Base-by-base conservation (phyloP, 2,888 invertebrate genomes). In the Caenorhabditis virilis region DNA sequence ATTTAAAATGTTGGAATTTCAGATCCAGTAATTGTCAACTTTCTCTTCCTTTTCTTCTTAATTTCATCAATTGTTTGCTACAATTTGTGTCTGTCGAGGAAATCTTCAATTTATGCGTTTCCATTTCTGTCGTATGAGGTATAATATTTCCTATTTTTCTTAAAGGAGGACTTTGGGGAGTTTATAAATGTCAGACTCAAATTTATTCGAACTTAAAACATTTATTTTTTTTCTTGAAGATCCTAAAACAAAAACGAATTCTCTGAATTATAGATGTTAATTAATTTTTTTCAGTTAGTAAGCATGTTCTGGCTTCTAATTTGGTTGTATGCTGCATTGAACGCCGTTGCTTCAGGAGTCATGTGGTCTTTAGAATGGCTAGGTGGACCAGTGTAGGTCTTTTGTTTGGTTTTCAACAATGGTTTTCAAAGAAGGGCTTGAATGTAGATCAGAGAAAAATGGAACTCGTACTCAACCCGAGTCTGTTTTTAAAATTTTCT, bases 291-390 rank as follows among this genome's bases (percentile, higher is more conserved):
- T 7, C 16, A 73, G 73, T 36, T 69, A 23, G 71, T 67, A 9
- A 62, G 59, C 23, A 69, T 72, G 16, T 67, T 69, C 47, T 74
- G 74, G 74, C 39, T 60, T 4, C 49, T 67, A 27, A 69, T 74
- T 20, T 74, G 74, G 74, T 30, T 74, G 13, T 74, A 72, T 41
- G 71, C 74, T 0, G 57, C 69, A 18, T 42, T 69, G 25, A 69
- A 67, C 20, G 57, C 69, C 11, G 62, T 70, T 2, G 62, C 69
- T 1, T 59, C 60, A 15, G 74, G 74, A 23, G 54, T 62, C 20
- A 55, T 74, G 51, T 74, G 71, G 71, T 69, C 74, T 0, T 42
- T 72, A 20, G 74, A 74, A 54, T 74, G 69, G 35, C 41, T 72
- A 16, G 72, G 72, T 22, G 72, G 72, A 11, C 72, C 72, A 41